phyloP scores from a whole-genome alignment of 2,113 vertebrate genomes.

The Henicopernis longicauda region DNA sequence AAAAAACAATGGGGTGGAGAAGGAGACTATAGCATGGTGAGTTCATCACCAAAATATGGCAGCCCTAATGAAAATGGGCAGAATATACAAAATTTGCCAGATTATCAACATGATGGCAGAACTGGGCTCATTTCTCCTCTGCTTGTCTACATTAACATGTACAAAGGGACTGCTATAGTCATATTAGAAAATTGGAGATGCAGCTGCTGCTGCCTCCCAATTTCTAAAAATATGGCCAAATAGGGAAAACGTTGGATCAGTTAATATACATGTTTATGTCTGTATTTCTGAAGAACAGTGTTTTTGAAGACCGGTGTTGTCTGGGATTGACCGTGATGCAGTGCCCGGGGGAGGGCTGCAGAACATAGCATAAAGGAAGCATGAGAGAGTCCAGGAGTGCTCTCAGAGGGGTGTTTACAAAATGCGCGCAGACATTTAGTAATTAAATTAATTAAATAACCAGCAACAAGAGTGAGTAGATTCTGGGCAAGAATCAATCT shows the following conservation, averaged over 20 bases:
- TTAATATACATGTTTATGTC: not conserved
- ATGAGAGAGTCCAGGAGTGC: not conserved
- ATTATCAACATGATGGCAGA: not conserved
- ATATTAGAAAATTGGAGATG: not conserved
- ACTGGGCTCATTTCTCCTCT: not conserved
- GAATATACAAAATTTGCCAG: not conserved
- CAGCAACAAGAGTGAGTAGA: not conserved
- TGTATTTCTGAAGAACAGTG: not conserved
- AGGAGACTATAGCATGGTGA: not conserved
- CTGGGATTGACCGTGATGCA: not conserved
- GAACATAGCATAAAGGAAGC: not conserved
- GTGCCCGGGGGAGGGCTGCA: rapidly evolving
- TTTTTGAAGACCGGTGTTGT: not conserved
- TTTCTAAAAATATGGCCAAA: not conserved
- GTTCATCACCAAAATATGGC: not conserved
- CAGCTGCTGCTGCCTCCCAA: not conserved
- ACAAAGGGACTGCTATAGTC: not conserved
- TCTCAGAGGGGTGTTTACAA: not conserved
- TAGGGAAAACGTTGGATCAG: not conserved
- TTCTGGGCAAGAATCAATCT: not conserved
- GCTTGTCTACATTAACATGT: not conserved
- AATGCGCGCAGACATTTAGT: not conserved
- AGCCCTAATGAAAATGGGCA: not conserved
- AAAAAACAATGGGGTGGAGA: not conserved
- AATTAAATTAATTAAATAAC: not conserved